phyloP scores from a whole-genome alignment of 2,113 vertebrate species.

The Theristicus caerulescens region DNA sequence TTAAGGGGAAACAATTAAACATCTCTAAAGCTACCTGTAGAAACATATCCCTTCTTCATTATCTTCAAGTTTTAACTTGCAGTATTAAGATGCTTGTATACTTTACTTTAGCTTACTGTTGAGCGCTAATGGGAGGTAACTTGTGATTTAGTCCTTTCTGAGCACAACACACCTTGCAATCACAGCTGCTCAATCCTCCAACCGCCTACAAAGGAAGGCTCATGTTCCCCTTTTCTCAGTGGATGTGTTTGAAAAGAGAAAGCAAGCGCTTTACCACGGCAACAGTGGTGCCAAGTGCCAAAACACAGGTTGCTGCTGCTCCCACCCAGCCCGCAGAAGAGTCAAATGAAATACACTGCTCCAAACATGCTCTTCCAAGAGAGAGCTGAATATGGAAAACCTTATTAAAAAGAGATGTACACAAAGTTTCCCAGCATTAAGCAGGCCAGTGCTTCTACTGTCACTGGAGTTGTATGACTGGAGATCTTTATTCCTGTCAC shows the following conservation, averaged over 20 bases:
- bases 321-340: background rate
- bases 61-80: background rate
- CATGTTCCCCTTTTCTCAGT: background rate
- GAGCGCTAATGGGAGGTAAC: background rate
- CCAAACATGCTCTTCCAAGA: background rate
- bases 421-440: background rate
- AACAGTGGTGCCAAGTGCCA: background rate
- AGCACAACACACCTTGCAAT: background rate
- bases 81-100: accelerated
- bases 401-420: background rate
- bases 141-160: background rate
- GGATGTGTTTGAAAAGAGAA: background rate
- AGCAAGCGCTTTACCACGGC: background rate
- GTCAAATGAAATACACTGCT: accelerated
- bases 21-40: background rate
- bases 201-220: background rate
- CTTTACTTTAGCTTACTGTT: background rate
- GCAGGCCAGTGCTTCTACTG: background rate
- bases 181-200: background rate
- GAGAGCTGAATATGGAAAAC: background rate
- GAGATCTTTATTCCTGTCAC: background rate
- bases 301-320: background rate
- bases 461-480: background rate
- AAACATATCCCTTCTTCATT: background rate
- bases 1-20: background rate